phyloP scores from a whole-genome alignment of 2,797 vertebrate genomes.

The Mastacembelus armatus region DNA sequence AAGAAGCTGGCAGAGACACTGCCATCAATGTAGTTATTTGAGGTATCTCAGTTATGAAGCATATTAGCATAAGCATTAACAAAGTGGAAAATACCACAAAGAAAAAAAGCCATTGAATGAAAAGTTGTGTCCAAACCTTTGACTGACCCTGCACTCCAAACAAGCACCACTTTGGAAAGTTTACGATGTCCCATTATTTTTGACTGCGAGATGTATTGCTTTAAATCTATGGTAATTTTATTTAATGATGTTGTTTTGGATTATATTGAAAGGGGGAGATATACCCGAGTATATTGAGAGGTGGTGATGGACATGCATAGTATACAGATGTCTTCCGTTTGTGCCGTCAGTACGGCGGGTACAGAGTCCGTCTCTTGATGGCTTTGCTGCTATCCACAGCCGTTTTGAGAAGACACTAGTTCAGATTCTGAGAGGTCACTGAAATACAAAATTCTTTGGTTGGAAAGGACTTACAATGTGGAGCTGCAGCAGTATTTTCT shows the following conservation, averaged over 20 bases:
- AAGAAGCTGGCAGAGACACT: too few relatives aligned
- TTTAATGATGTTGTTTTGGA: constrained; percentile 1
- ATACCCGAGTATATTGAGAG: background rate
- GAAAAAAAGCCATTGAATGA: too few relatives aligned
- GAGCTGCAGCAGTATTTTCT: constrained; percentile 27
- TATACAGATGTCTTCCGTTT: constrained; percentile 46
- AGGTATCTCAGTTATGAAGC: too few relatives aligned
- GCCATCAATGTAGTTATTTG: too few relatives aligned
- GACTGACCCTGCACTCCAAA: too few relatives aligned
- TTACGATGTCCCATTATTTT: constrained; percentile 9
- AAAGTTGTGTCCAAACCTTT: too few relatives aligned
- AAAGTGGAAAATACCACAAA: too few relatives aligned
- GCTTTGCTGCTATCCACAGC: background rate
- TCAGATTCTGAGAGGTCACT: constrained; percentile 5
- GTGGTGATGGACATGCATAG: background rate
- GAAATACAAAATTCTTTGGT: constrained; percentile 6
- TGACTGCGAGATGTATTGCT: constrained; percentile 15
- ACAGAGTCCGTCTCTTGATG: background rate
- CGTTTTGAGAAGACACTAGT: constrained; percentile 7
- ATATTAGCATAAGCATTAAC: too few relatives aligned
- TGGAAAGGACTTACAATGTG: background rate
- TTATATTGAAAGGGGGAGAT: too few relatives aligned
- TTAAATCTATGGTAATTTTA: background rate
- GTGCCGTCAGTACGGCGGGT: constrained; percentile 21
- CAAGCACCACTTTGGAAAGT: constrained; percentile 5